Evolutionary conservation across 2,113 vertebrate species (phyloP), one percentile per base, ranked within the genome.

Genomic region (Aspidoscelis tigris): DNA sequence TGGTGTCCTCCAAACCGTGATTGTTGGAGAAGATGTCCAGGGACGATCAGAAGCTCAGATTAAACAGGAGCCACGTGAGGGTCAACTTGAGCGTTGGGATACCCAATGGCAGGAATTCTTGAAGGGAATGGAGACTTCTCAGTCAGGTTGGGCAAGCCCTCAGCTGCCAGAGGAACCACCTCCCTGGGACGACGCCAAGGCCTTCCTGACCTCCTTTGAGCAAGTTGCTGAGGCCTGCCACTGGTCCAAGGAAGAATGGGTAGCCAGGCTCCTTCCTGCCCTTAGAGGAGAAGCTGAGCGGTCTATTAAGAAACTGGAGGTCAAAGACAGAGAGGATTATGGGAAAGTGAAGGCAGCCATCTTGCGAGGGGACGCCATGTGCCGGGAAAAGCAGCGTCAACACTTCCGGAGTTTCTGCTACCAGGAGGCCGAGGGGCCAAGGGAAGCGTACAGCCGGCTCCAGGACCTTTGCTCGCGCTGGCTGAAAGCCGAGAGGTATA

Each of bases 331-430:
- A 66, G 81, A 75, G 18, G 81, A 82, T 74, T 82, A 82, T 33
- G 70, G 74, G 92, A 94, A 77, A 90, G 92, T 86, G 93, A 93
- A 39, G 93, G 93, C 16, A 82, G 91, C 61, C 93, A 94, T 66
- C 44, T 89, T 87, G 22, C 91, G 90, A 79, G 26, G 78, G 24
- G 92, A 94, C 3, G 88, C 89, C 0, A 87, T 89, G 8, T 87
- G 91, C 11, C 76, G 90, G 0, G 93, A 94, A 83, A 93, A 92
- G 7, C 90, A 93, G 75, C 92, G 92, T 9, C 93, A 94, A 3
- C 89, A 91, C 12, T 94, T 94, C 73, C 81, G 93, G 68, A 85
- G 85, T 43, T 94, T 94, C 83, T 92, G 92, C 82, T 94, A 94
- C 65, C 91, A 93, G 73, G 93, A 94, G 72, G 93, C 92, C 20